A percentile compares a stretch with the other conserved stretches of the same genome.
Conservation (phyloP, 2,888 invertebrate species). For the Pecten maximus region DNA sequence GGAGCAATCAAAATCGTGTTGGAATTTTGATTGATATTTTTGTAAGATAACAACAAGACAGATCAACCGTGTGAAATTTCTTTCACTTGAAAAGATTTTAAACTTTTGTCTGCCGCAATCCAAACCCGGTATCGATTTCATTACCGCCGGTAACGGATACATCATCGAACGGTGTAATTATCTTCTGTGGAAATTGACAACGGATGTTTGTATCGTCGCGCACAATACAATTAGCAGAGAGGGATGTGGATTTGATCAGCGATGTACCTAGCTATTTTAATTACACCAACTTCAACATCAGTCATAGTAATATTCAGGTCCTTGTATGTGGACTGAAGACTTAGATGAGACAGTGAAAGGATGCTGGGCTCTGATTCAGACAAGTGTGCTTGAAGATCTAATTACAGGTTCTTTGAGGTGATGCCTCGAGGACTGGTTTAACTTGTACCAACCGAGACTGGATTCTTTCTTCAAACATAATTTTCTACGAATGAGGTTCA, state of each 20-base stretch:
- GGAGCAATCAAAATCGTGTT: background rate
- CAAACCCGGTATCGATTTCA: background rate
- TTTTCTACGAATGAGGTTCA: background rate
- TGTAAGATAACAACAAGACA: background rate
- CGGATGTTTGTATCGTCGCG: constrained; percentile 26
- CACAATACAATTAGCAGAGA: constrained; percentile 18
- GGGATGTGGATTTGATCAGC: constrained; percentile 5
- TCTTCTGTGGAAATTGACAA: constrained; percentile 24
- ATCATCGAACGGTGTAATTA: constrained; percentile 28
- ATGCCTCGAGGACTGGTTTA: background rate
- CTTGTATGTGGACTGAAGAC: background rate
- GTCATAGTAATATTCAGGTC: background rate
- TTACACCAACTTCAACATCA: background rate
- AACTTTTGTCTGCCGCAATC: background rate
- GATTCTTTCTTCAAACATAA: background rate
- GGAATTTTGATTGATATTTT: background rate
- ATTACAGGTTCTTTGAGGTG: background rate
- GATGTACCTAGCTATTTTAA: constrained; percentile 35
- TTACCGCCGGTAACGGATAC: background rate
- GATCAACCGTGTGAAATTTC: background rate
- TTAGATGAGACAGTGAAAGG: background rate
- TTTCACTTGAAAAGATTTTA: constrained; percentile 4
- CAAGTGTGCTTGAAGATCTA: constrained; percentile 25
- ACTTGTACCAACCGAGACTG: background rate
- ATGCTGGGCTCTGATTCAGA: constrained; percentile 1